These are phyloP conservation scores for Elysia crispata DNA, from an alignment of 2,888 invertebrate genomes.

Conservation along the genomic window DNA sequence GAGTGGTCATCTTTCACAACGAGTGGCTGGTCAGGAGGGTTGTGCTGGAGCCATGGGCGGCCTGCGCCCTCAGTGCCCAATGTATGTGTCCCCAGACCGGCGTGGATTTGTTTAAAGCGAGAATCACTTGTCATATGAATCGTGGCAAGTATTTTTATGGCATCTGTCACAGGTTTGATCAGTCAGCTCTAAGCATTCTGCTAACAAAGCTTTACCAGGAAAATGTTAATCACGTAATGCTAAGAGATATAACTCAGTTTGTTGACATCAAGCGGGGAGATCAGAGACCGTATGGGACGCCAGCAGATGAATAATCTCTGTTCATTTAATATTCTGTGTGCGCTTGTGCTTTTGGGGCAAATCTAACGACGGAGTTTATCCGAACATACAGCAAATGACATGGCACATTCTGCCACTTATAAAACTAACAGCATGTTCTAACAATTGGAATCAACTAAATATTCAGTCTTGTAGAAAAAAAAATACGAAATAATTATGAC, in stretches of 20 bases:
- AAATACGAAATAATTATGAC: no score
- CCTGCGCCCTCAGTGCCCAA: slow-evolving; percentile 36
- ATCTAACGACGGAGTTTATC: no score
- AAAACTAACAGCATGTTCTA: no score
- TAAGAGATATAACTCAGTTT: not conserved
- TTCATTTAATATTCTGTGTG: no score
- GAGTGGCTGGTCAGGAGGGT: slow-evolving; percentile 34
- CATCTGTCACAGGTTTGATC: slow-evolving; percentile 49
- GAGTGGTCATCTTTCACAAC: slow-evolving; percentile 39
- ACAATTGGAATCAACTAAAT: no score
- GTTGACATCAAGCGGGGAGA: not conserved
- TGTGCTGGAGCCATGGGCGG: slow-evolving; percentile 48
- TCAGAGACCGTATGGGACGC: not conserved
- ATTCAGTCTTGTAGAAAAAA: no score
- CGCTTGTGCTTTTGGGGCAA: no score
- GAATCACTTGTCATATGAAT: slow-evolving; percentile 27
- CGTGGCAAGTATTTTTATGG: slow-evolving; percentile 34
- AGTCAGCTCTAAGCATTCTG: slow-evolving; percentile 47
- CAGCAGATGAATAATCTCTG: no score
- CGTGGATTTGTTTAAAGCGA: not conserved
- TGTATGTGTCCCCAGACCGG: slow-evolving; percentile 46
- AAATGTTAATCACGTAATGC: not conserved
- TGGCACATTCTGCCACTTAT: no score
- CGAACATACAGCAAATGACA: no score
- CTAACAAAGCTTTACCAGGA: slow-evolving; percentile 43